Evolutionary conservation across 1,140 invertebrate genomes (phyloP).

Genomic region (Bombus impatiens): DNA sequence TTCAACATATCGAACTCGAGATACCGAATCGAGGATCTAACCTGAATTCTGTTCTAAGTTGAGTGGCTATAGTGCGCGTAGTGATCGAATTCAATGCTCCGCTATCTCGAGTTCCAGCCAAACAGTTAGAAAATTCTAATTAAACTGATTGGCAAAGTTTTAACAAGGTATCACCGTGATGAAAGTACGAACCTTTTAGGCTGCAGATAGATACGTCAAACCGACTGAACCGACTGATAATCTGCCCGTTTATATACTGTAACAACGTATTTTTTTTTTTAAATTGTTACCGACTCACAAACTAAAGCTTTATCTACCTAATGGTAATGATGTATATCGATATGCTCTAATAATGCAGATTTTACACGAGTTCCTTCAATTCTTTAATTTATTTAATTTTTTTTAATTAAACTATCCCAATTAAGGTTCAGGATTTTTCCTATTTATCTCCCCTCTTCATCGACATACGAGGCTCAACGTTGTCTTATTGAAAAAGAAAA

Average conservation of each 20-base stretch:
- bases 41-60: neutral
- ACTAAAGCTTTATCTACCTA: neutral
- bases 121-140: constrained; percentile 44
- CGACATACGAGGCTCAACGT: too few relatives aligned
- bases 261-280: neutral
- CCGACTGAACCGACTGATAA: neutral
- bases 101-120: constrained; percentile 32
- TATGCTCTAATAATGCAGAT: too few relatives aligned
- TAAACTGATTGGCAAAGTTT: constrained; percentile 43
- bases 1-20: neutral
- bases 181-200: constrained; percentile 24
- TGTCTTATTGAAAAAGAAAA: too few relatives aligned
- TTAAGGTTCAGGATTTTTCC: too few relatives aligned
- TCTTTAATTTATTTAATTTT: too few relatives aligned
- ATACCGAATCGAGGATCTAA: neutral
- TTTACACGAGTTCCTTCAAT: too few relatives aligned
- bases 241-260: neutral
- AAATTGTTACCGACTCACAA: neutral
- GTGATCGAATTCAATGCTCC: constrained; percentile 24
- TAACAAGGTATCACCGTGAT: constrained; percentile 34
- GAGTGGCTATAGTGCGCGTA: neutral
- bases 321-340: neutral
- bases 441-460: too few relatives aligned
- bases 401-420: too few relatives aligned
- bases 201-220: neutral